These are phyloP conservation scores for Nothobranchius furzeri DNA, from an alignment of 2,113 vertebrate species.

Conservation along the genomic window DNA sequence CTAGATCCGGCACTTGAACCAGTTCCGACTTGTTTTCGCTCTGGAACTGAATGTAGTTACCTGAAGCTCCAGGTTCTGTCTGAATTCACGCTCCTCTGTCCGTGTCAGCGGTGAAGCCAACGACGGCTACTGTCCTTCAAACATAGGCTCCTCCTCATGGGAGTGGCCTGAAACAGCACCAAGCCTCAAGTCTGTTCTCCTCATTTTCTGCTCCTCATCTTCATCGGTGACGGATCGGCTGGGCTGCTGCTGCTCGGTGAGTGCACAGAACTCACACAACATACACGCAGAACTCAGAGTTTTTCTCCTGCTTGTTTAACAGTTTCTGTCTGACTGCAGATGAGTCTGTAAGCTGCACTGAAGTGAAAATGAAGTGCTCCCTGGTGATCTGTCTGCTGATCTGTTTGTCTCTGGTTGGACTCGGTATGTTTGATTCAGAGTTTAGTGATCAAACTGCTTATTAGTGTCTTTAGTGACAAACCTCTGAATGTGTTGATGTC, in stretches of 20 bases:
- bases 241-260: conserved; percentile 37
- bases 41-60: not conserved
- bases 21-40: too few species aligned
- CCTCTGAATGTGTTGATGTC: too few species aligned
- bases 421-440: conserved; percentile 42
- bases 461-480: too few species aligned
- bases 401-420: conserved; percentile 45
- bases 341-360: conserved; percentile 18
- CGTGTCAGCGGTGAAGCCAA: not conserved
- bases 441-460: too few species aligned
- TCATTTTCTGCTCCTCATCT: not conserved
- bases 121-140: not conserved
- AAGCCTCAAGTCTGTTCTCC: not conserved
- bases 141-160: conserved; percentile 27
- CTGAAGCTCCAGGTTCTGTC: not conserved
- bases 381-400: conserved; percentile 53
- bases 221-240: not conserved
- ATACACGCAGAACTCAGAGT: not conserved
- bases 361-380: conserved; percentile 59
- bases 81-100: not conserved
- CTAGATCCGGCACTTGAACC: too few species aligned
- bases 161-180: conserved; percentile 4
- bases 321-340: not conserved
- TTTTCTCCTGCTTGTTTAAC: not conserved
- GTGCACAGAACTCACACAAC: conserved; percentile 1